Evolutionary conservation across 2,888 invertebrate genomes (phyloP), one percentile per base, ranked within the genome.

Genomic region (Sinodicranocentrus sp.): DNA sequence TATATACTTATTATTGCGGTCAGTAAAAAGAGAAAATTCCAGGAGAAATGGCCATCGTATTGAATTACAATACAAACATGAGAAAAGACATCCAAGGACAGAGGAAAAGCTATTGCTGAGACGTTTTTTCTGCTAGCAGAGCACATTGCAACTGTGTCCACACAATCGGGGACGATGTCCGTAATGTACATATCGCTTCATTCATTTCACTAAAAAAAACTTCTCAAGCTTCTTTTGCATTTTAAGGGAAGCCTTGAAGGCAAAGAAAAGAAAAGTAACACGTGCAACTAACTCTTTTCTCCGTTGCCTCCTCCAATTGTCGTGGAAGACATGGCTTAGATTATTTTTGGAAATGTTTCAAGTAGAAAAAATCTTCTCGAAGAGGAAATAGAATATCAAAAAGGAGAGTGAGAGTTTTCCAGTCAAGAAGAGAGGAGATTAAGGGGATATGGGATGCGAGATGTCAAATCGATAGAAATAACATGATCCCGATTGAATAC

Each of bases 381-480:
- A 39, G 13, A 39, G 8, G 39, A 6, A 8, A 6, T 39, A 13
- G 39, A 39, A 39, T 52, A 5, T 52, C 52, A 52, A 6, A 39
- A 39, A 39, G 13, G 39, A 39, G 13, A 39, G 39, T 8, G 52
- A 10, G 23, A 57, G 19, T 19, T 57, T 21, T 10, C 21, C 5
- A 57, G 21, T 19, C 19, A 21, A 48, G 71, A 17, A 33, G 21
- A 26, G 25, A 21, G 33, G 57, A 67, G 67, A 57, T 48, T 33
- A 82, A 63, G 70, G 63, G 78, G 77, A 52, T 39, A 61, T 63
- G 52, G 61, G 54, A 68, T 68, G 80, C n/a, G n/a, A 76, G 80
- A 86, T 85, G 86, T 86, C 84, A 80, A 87, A 87, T 88, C 87
- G 85, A 88, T 88, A 87, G 52, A 54, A 52, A 26, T 21, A 75